Evolutionary conservation across 2,888 invertebrate species (phyloP).

Genomic region (Monopis laevigella): DNA sequence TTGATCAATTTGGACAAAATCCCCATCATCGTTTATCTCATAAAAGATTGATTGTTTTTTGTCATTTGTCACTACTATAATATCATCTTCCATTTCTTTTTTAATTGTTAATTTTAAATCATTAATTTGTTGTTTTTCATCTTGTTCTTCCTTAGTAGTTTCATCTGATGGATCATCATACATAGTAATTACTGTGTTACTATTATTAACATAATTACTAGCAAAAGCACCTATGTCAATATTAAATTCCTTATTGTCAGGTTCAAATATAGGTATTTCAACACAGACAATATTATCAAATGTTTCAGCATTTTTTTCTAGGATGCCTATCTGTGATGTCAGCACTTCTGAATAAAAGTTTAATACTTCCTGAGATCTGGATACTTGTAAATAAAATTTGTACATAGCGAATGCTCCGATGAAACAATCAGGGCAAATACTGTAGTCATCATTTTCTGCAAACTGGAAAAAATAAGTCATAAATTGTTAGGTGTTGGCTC

Average conservation of each 20-base stretch:
- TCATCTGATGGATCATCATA: not conserved
- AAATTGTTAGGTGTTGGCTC: not conserved
- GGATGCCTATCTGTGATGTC: constrained; percentile 26
- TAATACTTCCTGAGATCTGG: constrained; percentile 34
- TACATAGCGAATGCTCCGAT: constrained; percentile 35
- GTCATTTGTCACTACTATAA: constrained; percentile 34
- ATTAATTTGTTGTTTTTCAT: constrained; percentile 10
- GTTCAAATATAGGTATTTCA: constrained; percentile 28
- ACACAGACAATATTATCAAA: constrained; percentile 30
- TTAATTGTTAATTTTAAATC: not conserved
- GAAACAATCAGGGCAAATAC: constrained; percentile 42
- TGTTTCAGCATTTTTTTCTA: constrained; percentile 19
- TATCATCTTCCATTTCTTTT: constrained; percentile 25
- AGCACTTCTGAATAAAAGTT: constrained; percentile 36
- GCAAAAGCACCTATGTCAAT: constrained; percentile 31
- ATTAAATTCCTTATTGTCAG: constrained; percentile 26
- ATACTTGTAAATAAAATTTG: constrained; percentile 36
- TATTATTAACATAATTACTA: constrained; percentile 12
- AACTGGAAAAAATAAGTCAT: constrained; percentile 29
- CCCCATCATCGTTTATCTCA: constrained; percentile 24
- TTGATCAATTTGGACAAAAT: constrained; percentile 18
- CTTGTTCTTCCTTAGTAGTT: not conserved
- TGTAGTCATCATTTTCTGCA: constrained; percentile 29
- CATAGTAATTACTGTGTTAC: not conserved
- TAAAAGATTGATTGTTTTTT: constrained; percentile 26